Conservation (phyloP, 2,888 invertebrate genomes). For the Chymomyza amoena region DNA sequence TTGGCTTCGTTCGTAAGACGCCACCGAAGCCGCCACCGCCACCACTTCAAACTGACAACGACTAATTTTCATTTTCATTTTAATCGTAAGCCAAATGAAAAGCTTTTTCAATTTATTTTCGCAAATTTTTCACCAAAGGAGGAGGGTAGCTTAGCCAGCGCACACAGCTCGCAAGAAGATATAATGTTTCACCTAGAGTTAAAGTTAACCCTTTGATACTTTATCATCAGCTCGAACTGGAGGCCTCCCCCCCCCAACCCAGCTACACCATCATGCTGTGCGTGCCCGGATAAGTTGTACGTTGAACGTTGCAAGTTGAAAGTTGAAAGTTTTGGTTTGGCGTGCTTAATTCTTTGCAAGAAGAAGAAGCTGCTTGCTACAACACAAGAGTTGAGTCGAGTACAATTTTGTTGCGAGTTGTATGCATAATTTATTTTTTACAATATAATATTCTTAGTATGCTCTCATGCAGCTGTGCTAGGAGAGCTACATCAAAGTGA, state of each 20-base stretch:
- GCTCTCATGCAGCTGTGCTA: slow-evolving; percentile 9
- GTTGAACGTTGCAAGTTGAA: background rate
- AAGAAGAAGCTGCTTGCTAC: slow-evolving; percentile 29
- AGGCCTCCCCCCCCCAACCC: background rate
- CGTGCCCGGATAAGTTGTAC: background rate
- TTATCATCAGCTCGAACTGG: slow-evolving; percentile 45
- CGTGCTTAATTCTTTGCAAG: background rate
- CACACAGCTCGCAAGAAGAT: background rate
- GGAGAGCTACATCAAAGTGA: background rate
- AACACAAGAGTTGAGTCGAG: slow-evolving; percentile 10
- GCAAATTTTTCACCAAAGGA: slow-evolving; percentile 20
- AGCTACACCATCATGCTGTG: background rate
- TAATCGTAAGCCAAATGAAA: slow-evolving; percentile 68
- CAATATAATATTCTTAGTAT: slow-evolving; percentile 39
- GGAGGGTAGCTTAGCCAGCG: background rate
- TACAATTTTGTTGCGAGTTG: slow-evolving; percentile 15
- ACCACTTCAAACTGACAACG: slow-evolving; percentile 43
- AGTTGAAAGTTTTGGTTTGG: background rate
- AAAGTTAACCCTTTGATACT: slow-evolving; percentile 56
- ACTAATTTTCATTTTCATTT: slow-evolving; percentile 64
- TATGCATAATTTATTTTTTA: slow-evolving; percentile 52
- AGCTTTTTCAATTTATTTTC: slow-evolving; percentile 68
- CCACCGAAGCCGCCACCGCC: too few species aligned
- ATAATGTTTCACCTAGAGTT: background rate
- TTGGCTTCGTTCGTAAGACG: too few species aligned